Evolutionary conservation across 1,140 invertebrate species (phyloP).

Genomic region (Cecropterus lyciades): DNA sequence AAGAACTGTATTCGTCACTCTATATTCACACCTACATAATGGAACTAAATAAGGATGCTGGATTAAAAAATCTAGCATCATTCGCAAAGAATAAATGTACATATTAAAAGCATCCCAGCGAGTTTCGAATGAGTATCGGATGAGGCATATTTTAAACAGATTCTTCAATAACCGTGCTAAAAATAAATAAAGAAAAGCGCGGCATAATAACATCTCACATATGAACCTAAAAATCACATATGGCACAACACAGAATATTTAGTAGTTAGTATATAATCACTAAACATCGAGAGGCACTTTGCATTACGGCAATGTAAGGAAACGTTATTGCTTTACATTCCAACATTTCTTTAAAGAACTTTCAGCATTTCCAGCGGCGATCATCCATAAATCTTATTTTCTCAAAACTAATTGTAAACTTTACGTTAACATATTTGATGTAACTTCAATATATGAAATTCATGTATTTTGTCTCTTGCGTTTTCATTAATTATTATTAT

Average conservation of each 20-base stretch:
- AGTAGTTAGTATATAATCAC: constrained; percentile 48
- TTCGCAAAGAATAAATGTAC: background rate
- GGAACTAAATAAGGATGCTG: too few species aligned
- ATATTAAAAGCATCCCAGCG: background rate
- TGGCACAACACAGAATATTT: constrained; percentile 42
- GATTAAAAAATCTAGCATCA: background rate
- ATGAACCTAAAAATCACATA: constrained; percentile 34
- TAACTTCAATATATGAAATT: too few species aligned
- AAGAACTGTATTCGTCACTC: background rate
- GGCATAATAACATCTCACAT: constrained; percentile 17
- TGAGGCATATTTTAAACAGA: background rate
- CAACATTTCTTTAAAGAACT: constrained; percentile 25
- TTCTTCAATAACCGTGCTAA: background rate
- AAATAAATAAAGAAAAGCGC: constrained; percentile 14
- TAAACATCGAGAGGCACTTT: constrained; percentile 73
- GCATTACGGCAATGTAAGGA: constrained; percentile 48
- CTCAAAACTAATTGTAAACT: too few species aligned
- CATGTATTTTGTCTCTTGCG: too few species aligned
- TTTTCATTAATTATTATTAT: too few species aligned
- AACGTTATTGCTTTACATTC: constrained; percentile 50
- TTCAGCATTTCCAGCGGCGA: background rate
- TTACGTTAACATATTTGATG: too few species aligned
- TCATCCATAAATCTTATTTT: too few species aligned
- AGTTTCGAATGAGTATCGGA: constrained; percentile 7
- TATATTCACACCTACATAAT: background rate